These are phyloP conservation scores for Malacosoma neustria DNA, from an alignment of 2,888 invertebrate species.

Conservation along the genomic window DNA sequence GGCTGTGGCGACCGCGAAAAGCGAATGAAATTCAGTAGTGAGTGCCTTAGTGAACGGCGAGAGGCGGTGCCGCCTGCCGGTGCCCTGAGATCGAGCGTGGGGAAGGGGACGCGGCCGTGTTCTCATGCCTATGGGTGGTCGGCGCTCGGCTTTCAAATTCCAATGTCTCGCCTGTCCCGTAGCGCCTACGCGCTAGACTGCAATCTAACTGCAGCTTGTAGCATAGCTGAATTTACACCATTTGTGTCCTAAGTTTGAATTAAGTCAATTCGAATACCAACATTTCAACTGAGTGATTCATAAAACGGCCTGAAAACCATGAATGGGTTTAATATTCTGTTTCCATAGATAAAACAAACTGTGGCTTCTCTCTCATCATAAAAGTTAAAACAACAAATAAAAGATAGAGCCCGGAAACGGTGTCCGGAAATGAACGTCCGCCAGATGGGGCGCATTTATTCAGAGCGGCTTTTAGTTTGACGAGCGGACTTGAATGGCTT, in stretches of 20 bases:
- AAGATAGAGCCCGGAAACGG: conserved; percentile 58
- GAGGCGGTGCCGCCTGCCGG: conserved; percentile 65
- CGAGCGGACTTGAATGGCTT: conserved; percentile 6
- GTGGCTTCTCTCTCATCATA: conserved; percentile 47
- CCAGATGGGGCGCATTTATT: conserved; percentile 59
- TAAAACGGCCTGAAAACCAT: conserved; percentile 17
- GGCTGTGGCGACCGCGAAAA: conserved; percentile 30
- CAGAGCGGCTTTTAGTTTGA: neutral
- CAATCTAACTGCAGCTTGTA: conserved; percentile 22
- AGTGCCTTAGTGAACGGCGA: conserved; percentile 59
- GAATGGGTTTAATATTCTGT: conserved; percentile 44
- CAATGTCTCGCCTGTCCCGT: conserved; percentile 65
- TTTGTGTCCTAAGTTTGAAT: neutral
- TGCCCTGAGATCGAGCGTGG: conserved; percentile 57
- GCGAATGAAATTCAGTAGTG: conserved; percentile 65
- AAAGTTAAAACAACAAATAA: conserved; percentile 57
- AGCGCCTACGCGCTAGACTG: conserved; percentile 63
- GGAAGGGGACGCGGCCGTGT: conserved; percentile 65
- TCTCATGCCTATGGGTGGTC: conserved; percentile 74
- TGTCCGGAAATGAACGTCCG: conserved; percentile 68
- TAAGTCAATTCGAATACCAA: neutral
- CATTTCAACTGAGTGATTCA: conserved; percentile 4
- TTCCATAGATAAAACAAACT: conserved; percentile 39
- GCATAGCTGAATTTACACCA: conserved; percentile 8
- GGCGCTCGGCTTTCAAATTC: conserved; percentile 72